These are phyloP conservation scores for Cervus canadensis DNA, from an alignment of 2,113 vertebrate species.

Conservation along the genomic window DNA sequence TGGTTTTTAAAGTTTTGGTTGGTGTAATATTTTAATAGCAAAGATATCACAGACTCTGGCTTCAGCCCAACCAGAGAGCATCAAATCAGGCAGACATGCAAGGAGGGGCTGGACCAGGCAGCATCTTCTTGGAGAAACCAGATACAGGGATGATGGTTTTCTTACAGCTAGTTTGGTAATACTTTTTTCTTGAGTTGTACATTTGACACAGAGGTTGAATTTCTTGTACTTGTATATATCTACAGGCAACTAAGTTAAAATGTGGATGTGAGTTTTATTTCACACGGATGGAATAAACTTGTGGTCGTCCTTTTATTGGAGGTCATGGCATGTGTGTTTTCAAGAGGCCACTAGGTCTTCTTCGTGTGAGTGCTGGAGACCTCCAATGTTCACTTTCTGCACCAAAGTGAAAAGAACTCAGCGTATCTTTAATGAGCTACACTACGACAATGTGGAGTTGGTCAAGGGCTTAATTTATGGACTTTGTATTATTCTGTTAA, in stretches of 20 bases:
- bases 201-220: conserved; percentile 77
- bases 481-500: conserved; percentile 67
- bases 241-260: conserved; percentile 70
- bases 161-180: conserved; percentile 70
- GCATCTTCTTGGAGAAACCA: conserved; percentile 52
- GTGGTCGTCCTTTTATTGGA: conserved; percentile 71
- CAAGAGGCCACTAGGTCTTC: conserved; percentile 52
- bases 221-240: conserved; percentile 81
- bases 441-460: conserved; percentile 58
- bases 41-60: conserved; percentile 69
- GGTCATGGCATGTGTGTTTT: conserved; percentile 64
- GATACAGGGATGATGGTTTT: conserved; percentile 68
- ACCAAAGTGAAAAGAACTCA: conserved; percentile 60
- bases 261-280: conserved; percentile 80
- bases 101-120: conserved; percentile 46
- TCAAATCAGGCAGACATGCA: conserved; percentile 62
- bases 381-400: conserved; percentile 66
- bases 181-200: conserved; percentile 73
- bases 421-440: conserved; percentile 61
- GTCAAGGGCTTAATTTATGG: conserved; percentile 80
- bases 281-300: conserved; percentile 71
- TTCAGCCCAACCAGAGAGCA: conserved; percentile 70
- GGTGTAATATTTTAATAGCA: conserved; percentile 77
- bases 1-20: conserved; percentile 75
- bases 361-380: conserved; percentile 55